Evolutionary conservation across 1,140 invertebrate species (phyloP).

Genomic region (Halictus rubicundus): DNA sequence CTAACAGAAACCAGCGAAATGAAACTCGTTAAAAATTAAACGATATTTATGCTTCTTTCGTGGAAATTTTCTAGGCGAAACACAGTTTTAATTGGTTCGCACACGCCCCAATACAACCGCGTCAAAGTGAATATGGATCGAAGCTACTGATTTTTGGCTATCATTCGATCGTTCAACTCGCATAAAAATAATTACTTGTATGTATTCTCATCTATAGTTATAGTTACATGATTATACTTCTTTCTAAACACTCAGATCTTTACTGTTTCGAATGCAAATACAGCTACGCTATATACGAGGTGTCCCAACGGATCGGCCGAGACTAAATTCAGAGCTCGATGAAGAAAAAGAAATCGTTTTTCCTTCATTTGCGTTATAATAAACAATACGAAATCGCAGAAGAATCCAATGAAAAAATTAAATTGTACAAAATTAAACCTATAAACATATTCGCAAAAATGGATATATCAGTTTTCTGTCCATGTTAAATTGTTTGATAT

Average conservation of each 20-base stretch:
- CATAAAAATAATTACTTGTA: slow-evolving; percentile 49
- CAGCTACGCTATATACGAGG: slow-evolving; percentile 39
- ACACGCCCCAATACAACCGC: slow-evolving; percentile 4
- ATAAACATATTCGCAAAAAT: neutral
- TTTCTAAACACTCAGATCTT: slow-evolving; percentile 51
- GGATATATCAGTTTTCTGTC: neutral
- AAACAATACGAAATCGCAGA: neutral
- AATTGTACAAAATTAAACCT: neutral
- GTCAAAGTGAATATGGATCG: slow-evolving; percentile 26
- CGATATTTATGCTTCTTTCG: slow-evolving; percentile 8
- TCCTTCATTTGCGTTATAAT: neutral
- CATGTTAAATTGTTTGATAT: neutral
- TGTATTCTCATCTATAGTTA: slow-evolving; percentile 41
- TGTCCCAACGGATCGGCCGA: neutral
- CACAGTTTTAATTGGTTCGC: slow-evolving; percentile 10
- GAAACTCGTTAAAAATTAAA: neutral
- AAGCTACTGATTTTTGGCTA: slow-evolving; percentile 31
- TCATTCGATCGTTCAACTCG: slow-evolving; percentile 18
- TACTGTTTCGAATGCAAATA: slow-evolving; percentile 44
- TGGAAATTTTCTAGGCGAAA: slow-evolving; percentile 14
- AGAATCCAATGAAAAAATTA: neutral
- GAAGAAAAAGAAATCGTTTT: too few species aligned
- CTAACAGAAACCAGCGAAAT: neutral
- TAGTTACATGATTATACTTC: slow-evolving; percentile 50
- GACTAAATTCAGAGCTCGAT: too few species aligned